Conservation (phyloP, 2,888 invertebrate genomes). For the Ophioninae sp. region DNA sequence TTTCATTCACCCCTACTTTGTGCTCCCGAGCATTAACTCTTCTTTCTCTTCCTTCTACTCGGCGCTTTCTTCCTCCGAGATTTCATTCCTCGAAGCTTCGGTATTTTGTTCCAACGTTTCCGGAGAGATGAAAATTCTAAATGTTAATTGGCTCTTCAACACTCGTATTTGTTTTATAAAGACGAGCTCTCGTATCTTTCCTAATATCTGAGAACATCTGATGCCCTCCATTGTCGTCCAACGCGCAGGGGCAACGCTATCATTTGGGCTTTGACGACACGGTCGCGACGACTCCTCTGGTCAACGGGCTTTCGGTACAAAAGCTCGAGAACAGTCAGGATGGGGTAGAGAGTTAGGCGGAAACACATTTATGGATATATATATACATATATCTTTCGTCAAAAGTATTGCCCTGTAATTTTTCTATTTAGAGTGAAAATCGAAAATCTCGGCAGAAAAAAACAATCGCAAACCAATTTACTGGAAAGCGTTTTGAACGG, state of each 20-base stretch:
- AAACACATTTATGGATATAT: not conserved
- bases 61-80: not conserved
- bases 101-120: not conserved
- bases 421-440: too few species aligned
- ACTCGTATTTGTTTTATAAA: not conserved
- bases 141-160: not conserved
- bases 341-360: slow-evolving; percentile 5
- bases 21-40: not conserved
- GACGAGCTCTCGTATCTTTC: not conserved
- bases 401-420: too few species aligned
- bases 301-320: slow-evolving; percentile 35
- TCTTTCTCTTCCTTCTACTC: not conserved
- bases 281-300: slow-evolving; percentile 15
- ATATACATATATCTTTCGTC: too few species aligned
- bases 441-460: too few species aligned
- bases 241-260: too few species aligned
- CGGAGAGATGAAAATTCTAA: not conserved
- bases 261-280: slow-evolving; percentile 28
- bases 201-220: not conserved
- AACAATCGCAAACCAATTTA: too few species aligned
- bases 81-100: not conserved
- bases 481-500: too few species aligned
- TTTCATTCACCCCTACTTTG: not conserved
- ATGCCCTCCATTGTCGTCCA: not conserved
- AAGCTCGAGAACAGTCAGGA: slow-evolving; percentile 12